These are phyloP conservation scores for Phalanger gymnotis DNA, from an alignment of 2,797 vertebrate genomes.

Conservation along the genomic window DNA sequence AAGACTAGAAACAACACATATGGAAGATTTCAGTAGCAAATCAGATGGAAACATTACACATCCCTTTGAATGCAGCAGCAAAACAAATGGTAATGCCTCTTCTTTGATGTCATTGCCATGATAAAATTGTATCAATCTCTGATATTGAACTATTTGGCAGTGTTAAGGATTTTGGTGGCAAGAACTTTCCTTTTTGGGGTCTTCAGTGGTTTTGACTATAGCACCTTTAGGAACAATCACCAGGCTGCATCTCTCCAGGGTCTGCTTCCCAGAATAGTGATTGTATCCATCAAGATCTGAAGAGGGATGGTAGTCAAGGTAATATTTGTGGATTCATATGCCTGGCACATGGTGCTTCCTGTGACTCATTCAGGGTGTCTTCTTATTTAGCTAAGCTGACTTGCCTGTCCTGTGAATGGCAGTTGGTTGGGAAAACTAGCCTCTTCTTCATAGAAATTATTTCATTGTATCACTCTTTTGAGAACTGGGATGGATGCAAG, in stretches of 20 bases:
- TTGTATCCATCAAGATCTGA: neutral
- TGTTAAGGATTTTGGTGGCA: neutral
- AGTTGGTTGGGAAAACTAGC: neutral
- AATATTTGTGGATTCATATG: neutral
- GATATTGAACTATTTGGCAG: neutral
- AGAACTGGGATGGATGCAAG: neutral
- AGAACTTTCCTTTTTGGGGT: neutral
- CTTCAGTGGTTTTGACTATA: neutral
- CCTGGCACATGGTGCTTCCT: neutral
- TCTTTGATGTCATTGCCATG: neutral
- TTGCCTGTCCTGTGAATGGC: neutral
- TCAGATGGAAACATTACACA: neutral
- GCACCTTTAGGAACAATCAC: neutral
- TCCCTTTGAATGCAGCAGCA: neutral
- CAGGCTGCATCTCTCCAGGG: neutral
- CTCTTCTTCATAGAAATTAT: neutral
- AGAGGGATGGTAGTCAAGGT: neutral
- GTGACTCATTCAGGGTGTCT: neutral
- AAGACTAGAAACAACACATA: neutral
- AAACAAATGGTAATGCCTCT: neutral
- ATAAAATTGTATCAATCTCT: neutral
- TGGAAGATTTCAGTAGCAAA: neutral
- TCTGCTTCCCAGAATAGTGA: neutral
- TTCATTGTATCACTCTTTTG: neutral
- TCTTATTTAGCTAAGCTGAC: neutral